Conservation (phyloP, 2,113 vertebrate species). For the Orientallactaga bullata region DNA sequence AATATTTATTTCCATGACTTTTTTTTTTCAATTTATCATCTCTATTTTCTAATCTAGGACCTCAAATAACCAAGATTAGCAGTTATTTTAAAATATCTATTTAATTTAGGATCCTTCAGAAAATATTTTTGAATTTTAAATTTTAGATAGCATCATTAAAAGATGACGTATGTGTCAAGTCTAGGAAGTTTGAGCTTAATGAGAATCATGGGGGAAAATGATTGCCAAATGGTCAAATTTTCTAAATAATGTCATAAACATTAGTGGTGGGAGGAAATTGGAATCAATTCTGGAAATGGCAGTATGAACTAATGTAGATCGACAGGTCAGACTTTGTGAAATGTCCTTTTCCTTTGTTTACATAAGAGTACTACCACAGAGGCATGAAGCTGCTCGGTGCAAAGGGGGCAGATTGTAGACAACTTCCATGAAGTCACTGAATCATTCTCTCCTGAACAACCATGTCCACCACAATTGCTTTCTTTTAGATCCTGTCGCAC, state of each 20-base stretch:
- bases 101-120: conserved; percentile 35
- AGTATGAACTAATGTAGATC: neutral
- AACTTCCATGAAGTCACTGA: neutral
- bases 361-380: neutral
- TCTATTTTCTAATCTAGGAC: conserved; percentile 27
- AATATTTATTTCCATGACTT: neutral
- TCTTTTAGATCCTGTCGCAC: neutral
- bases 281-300: neutral
- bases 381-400: neutral
- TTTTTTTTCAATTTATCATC: neutral
- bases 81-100: conserved; percentile 53
- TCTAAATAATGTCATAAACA: neutral
- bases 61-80: conserved; percentile 8
- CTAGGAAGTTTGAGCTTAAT: neutral
- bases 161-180: conserved; percentile 29
- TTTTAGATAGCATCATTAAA: conserved; percentile 26
- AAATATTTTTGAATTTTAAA: conserved; percentile 37
- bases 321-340: neutral
- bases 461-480: neutral
- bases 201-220: neutral
- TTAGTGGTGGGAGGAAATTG: conserved; percentile 3
- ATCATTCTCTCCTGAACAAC: neutral
- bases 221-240: conserved; percentile 31
- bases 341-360: neutral
- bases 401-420: too few relatives aligned